These are phyloP conservation scores for Galeopsomyia nigrocyanea DNA, from an alignment of 2,888 invertebrate species.

Conservation along the genomic window DNA sequence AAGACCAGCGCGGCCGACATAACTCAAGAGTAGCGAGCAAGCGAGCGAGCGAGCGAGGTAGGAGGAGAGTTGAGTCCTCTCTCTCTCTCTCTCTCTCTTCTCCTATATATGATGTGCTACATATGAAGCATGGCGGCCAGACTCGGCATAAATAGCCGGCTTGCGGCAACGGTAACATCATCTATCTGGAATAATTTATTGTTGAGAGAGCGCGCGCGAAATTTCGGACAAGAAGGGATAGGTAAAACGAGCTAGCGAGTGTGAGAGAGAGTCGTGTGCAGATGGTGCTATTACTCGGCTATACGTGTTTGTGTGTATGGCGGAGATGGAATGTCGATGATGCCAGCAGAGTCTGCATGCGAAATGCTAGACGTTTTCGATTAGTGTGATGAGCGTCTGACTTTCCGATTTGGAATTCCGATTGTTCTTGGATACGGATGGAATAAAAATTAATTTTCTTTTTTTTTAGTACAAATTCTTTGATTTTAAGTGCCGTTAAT, in stretches of 20 bases:
- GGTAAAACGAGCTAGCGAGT: slow-evolving; percentile 50
- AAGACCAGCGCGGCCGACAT: slow-evolving; percentile 68
- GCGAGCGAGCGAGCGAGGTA: not conserved
- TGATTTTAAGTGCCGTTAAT: no score
- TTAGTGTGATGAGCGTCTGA: no score
- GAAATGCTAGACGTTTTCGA: slow-evolving; percentile 23
- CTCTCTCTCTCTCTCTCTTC: slow-evolving; percentile 28
- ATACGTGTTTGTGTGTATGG: not conserved
- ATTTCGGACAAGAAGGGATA: slow-evolving; percentile 64
- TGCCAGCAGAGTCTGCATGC: slow-evolving; percentile 29
- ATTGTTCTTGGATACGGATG: no score
- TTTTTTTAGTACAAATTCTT: no score
- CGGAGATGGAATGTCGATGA: slow-evolving; percentile 27
- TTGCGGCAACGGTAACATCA: slow-evolving; percentile 66
- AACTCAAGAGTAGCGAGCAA: slow-evolving; percentile 61
- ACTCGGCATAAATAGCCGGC: slow-evolving; percentile 68
- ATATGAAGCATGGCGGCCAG: slow-evolving; percentile 68
- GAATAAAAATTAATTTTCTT: no score
- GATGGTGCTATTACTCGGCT: slow-evolving; percentile 22
- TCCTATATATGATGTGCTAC: slow-evolving; percentile 51
- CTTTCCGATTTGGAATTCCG: no score
- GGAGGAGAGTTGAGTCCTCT: not conserved
- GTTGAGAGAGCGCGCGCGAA: slow-evolving; percentile 60
- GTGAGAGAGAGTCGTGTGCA: slow-evolving; percentile 45
- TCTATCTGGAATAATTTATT: slow-evolving; percentile 69